phyloP scores from a whole-genome alignment of 2,113 vertebrate genomes.

The Tupaia tana region DNA sequence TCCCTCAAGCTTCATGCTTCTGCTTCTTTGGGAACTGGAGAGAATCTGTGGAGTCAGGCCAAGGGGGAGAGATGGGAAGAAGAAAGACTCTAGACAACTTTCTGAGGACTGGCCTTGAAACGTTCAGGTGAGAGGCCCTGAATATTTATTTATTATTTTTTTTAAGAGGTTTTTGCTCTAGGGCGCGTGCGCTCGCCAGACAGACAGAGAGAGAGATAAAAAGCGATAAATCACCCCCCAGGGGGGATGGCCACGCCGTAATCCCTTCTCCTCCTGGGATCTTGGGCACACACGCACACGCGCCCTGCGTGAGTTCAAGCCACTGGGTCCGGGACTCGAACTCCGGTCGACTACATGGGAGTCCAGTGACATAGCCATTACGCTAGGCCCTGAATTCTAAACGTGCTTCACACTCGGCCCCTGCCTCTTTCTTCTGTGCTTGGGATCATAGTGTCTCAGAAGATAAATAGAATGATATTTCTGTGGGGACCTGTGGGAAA shows the following conservation, averaged over 20 bases:
- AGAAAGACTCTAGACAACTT: neutral
- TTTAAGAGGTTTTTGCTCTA: no score
- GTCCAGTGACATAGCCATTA: no score
- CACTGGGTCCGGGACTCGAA: no score
- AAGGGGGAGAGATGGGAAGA: neutral
- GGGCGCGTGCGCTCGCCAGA: no score
- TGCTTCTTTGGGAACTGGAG: slow-evolving; percentile 18
- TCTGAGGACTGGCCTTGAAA: slow-evolving; percentile 7
- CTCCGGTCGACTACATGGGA: no score
- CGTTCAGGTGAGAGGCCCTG: neutral
- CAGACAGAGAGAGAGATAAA: no score
- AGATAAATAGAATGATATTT: neutral
- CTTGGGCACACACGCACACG: no score
- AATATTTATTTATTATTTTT: neutral
- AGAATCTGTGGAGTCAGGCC: slow-evolving; percentile 69
- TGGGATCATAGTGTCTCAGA: rapidly evolving
- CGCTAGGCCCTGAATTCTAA: neutral
- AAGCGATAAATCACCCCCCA: no score
- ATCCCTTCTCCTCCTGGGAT: no score
- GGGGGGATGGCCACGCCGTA: no score
- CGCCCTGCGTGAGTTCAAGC: no score
- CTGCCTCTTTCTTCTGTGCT: neutral
- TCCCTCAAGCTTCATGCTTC: neutral
- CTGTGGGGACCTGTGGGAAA: slow-evolving; percentile 37
- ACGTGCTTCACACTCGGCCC: rapidly evolving